Evolutionary conservation across 1,140 invertebrate genomes (phyloP), one percentile per base, ranked within the genome.

Genomic region (Drosophila persimilis): DNA sequence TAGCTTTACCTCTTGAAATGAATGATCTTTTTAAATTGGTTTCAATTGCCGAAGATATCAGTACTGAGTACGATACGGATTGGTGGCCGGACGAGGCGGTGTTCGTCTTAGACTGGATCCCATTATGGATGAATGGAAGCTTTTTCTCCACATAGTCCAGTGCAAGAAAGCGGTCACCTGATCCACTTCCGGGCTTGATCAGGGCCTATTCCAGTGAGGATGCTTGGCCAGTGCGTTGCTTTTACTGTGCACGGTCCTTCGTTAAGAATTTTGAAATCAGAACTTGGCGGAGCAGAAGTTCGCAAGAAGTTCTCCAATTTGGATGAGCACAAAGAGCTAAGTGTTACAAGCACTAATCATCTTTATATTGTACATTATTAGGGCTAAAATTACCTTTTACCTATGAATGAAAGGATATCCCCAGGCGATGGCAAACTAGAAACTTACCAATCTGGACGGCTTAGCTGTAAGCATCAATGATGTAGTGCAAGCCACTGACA

Each of bases 41-140:
- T 20, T 20, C 20, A 20, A 20, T 20, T 20, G 20, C 20, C 20
- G 20, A 20, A 20, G 20, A 20, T 20, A 20, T 20, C 1, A 20
- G 2, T 17, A 17, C 17, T 20, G 20, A 20, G 2, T 20, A 20
- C 20, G 20, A 20, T 20, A 96, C 41, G 97, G 97, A 15, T 92
- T 98, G 81, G 90, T 96, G 4, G 94, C 96, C 97, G 1, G 94
- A 96, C 92, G 95, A 96, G 88, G 94, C 98, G 2, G 96, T 99
- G 0, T 94, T 99, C 35, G 94, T 99, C 73, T 92, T 99, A 3
- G 98, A 52, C 94, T 96, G 66, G 97, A 98, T 92, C 97, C 97
- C 39, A 96, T 94, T 13, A 92, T 94, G 47, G 96, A 97, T 54
- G 95, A 97, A 91, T 98, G 97, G 96, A 92, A 93, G 59, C 20